A percentile compares a stretch with the other conserved stretches of the same genome.
These are phyloP conservation scores for Sebastes nivosus DNA, from an alignment of 2,797 vertebrate genomes.

Conservation along the genomic window DNA sequence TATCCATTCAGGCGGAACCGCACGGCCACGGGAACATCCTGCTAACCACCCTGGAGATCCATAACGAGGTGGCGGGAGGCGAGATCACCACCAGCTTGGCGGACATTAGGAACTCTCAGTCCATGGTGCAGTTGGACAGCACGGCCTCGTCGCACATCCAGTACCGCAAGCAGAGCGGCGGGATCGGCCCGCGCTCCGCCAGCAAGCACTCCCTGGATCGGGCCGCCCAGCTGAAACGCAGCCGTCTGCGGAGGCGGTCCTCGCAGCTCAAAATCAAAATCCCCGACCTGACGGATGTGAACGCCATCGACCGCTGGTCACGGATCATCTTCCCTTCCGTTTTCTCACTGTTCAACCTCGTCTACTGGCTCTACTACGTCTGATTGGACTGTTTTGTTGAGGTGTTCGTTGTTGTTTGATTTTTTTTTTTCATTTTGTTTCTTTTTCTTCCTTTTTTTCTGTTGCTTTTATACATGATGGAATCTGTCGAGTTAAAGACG, in stretches of 20 bases:
- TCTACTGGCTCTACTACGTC: constrained; percentile 98
- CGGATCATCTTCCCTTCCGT: constrained; percentile 95
- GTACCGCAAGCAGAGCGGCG: constrained; percentile 91
- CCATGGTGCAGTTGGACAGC: constrained; percentile 90
- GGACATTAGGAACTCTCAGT: constrained; percentile 90
- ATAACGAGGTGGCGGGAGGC: constrained; percentile 90
- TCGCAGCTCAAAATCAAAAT: constrained; percentile 97
- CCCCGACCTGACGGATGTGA: constrained; percentile 96
- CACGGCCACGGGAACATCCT: constrained; percentile 93
- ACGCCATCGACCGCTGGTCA: constrained; percentile 97
- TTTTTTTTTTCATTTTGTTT: constrained; percentile 38
- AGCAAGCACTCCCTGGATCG: constrained; percentile 88
- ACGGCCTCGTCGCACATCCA: constrained; percentile 89
- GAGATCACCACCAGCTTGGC: constrained; percentile 89
- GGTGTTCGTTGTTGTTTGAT: constrained; percentile 40
- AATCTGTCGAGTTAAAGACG: constrained; percentile 58
- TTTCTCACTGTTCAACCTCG: constrained; percentile 95
- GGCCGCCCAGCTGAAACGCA: constrained; percentile 85
- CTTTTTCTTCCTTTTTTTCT: constrained; percentile 48
- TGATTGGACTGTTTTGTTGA: constrained; percentile 60
- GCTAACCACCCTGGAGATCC: constrained; percentile 92
- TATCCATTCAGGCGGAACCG: constrained; percentile 85
- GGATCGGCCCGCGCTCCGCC: constrained; percentile 81
- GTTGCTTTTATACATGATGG: constrained; percentile 68
- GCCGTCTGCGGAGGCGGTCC: constrained; percentile 91